Percentiles rank a stretch among this genome's conserved stretches.
Evolutionary conservation across 2,113 vertebrate species (phyloP).

Genomic region (Rousettus leschenaultii): DNA sequence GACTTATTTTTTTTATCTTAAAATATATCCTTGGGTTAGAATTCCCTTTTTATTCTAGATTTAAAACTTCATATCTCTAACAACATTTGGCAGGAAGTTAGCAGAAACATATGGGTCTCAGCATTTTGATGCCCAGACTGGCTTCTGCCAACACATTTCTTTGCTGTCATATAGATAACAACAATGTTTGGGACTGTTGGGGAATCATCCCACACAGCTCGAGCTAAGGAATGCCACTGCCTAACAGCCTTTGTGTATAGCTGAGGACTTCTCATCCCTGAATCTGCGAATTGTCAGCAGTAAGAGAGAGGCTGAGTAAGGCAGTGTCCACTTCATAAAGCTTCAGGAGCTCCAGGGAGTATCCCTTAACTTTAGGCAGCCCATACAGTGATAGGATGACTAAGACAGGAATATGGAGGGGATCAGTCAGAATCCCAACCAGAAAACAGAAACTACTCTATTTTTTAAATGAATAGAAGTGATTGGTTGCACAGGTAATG

Average conservation of each 20-base stretch:
- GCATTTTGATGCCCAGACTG: constrained; percentile 75
- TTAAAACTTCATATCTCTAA: constrained; percentile 65
- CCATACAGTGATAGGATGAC: neutral
- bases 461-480: neutral
- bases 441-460: neutral
- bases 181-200: constrained; percentile 72
- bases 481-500: neutral
- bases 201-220: constrained; percentile 64
- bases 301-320: no score
- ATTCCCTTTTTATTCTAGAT: constrained; percentile 57
- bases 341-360: neutral
- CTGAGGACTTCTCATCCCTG: neutral
- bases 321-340: neutral
- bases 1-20: constrained; percentile 12
- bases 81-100: constrained; percentile 77
- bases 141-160: constrained; percentile 76
- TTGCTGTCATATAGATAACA: constrained; percentile 71
- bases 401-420: neutral
- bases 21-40: constrained; percentile 48
- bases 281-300: neutral
- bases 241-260: neutral
- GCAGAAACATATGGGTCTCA: constrained; percentile 74
- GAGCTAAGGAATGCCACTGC: neutral
- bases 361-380: neutral
- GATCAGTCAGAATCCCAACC: neutral